phyloP scores from a whole-genome alignment of 2,797 vertebrate genomes.

The Phaenicophaeus curvirostris region DNA sequence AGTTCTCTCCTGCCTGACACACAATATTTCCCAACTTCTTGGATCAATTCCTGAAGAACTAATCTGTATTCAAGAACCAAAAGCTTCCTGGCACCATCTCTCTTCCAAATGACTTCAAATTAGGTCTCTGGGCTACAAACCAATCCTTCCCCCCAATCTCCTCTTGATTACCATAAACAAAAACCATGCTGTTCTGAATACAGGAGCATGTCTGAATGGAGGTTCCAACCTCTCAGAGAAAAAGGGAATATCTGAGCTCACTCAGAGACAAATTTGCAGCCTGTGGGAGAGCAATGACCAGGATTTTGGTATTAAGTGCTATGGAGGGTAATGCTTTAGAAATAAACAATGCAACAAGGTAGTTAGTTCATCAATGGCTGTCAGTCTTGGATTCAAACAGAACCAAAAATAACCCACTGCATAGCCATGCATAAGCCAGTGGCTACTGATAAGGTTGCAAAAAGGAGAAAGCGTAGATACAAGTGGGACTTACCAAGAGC shows the following conservation, averaged over 20 bases:
- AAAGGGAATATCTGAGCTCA: constrained; percentile 17
- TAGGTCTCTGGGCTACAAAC: constrained; percentile 44
- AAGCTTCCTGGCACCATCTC: not conserved
- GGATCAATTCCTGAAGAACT: constrained; percentile 21
- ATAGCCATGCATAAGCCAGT: not conserved
- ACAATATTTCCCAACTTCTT: not conserved
- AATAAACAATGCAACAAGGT: not conserved
- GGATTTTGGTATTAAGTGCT: not conserved
- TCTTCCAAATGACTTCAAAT: constrained; percentile 38
- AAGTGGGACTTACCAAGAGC: not conserved
- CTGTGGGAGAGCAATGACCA: not conserved
- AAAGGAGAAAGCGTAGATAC: not conserved
- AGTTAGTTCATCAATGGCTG: not conserved
- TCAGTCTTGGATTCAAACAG: not conserved
- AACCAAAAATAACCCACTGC: not conserved
- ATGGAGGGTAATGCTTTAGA: not conserved
- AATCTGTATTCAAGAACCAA: constrained; percentile 36
- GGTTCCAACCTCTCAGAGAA: constrained; percentile 6
- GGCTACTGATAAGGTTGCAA: not conserved
- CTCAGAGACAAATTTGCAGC: not conserved
- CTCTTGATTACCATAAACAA: constrained; percentile 11
- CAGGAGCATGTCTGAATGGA: not conserved
- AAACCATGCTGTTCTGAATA: constrained; percentile 9
- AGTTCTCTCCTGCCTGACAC: not conserved
- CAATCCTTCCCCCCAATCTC: not conserved